Base-by-base conservation (phyloP, 2,888 invertebrate species). In the Lochmaea capreae region DNA sequence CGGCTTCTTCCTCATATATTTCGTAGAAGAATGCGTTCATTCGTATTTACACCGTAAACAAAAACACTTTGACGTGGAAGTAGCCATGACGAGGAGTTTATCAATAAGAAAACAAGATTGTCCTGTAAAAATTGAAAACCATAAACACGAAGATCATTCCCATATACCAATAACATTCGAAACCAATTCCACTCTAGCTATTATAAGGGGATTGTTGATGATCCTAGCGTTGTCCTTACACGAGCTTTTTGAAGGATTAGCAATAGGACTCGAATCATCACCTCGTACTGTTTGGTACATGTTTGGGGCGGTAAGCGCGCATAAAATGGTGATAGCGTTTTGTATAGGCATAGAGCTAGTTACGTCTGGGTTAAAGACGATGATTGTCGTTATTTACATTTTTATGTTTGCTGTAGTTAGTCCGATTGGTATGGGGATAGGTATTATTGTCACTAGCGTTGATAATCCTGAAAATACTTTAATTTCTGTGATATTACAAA, bases 141-240 rank as follows among this genome's bases (percentile, higher is more conserved):
- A 65, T 18, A 54, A 69, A 16, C 26, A 66, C 43, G 22, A 65
- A 18, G 54, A 18, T 18, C 26, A 66, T 54, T 42, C 69, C 67
- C 74, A 46, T 77, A 57, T 39, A 39, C 61, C 26, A 12, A 79
- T 83, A 75, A 77, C 80, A 57, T 66, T 79, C 33, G 66, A 81
- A 33, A 80, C 79, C 61, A 80, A 79, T 54, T 75, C 80, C 65
- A 77, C 77, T 1, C 80, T 81, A 57, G 80, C 91, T 65, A 91
- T 93, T 0, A 91, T 92, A 4, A 89, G 91, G 3, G 92, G 90
- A 49, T 86, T 93, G 6, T 84, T 93, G 62, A 90, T 92, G 0
- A 91, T 93, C 10, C 84, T 92, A 62, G 93, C 93, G 0, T 83
- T 93, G 8, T 92, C 92, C 54, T 91, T 93, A 77, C 93, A 93